phyloP scores from a whole-genome alignment of 2,888 invertebrate species.

The Oxytorus armatus region DNA sequence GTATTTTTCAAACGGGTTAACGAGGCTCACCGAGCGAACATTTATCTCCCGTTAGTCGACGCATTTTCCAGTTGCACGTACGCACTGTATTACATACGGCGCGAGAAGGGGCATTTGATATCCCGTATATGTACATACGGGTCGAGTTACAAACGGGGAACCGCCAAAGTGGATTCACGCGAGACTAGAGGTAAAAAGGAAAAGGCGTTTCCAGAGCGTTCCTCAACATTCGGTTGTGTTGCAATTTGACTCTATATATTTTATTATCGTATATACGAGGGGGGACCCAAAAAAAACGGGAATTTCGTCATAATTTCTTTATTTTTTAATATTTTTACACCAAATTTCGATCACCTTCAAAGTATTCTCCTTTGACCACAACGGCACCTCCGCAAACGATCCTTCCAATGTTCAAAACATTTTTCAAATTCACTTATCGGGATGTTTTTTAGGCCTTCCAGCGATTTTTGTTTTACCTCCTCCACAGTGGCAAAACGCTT shows the following conservation, averaged over 20 bases:
- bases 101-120: not conserved
- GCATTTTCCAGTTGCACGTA: conserved; percentile 34
- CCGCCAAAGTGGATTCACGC: conserved; percentile 55
- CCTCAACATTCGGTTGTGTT: conserved; percentile 32
- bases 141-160: conserved; percentile 29
- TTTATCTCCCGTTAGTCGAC: conserved; percentile 49
- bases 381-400: no score
- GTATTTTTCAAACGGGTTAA: conserved; percentile 46
- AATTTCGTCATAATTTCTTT: no score
- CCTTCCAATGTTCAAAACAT: no score
- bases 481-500: no score
- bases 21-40: conserved; percentile 41
- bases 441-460: no score
- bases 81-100: not conserved
- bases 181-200: conserved; percentile 61
- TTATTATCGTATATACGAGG: no score
- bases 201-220: conserved; percentile 58
- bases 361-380: no score
- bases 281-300: no score
- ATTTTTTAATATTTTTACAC: no score
- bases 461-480: no score
- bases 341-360: no score
- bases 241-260: conserved; percentile 32
- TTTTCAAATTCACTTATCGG: no score
- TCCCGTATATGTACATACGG: not conserved